A percentile compares a stretch with the other conserved stretches of the same genome.
Conservation (phyloP, 2,113 vertebrate genomes). For the Chaetura pelagica region DNA sequence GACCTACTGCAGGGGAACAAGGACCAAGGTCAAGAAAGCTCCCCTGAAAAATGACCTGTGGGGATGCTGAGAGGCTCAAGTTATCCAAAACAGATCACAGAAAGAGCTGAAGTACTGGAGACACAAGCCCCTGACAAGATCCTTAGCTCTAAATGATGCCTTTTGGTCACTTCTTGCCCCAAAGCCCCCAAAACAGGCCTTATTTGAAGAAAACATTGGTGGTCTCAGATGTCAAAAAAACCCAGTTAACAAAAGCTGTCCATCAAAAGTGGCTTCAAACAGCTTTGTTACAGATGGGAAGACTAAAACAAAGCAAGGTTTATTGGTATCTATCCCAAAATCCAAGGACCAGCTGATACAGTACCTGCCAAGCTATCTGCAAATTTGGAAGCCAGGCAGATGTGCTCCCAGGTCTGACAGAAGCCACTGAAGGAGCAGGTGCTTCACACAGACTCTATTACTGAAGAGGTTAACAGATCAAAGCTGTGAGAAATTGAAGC, state of each 20-base stretch:
- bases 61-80: background rate
- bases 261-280: background rate
- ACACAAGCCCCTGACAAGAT: background rate
- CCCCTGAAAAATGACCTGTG: background rate
- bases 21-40: background rate
- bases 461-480: background rate
- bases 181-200: accelerated
- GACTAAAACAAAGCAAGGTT: background rate
- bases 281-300: background rate
- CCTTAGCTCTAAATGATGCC: background rate
- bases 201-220: background rate
- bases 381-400: background rate
- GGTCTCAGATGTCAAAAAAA: background rate
- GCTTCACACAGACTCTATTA: background rate
- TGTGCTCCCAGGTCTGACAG: background rate
- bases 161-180: background rate
- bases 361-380: background rate
- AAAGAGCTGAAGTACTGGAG: background rate
- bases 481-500: conserved; percentile 16
- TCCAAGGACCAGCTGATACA: background rate
- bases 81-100: background rate
- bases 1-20: background rate
- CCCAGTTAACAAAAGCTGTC: background rate
- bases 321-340: background rate
- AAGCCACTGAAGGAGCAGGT: conserved; percentile 6